Evolutionary conservation across 2,113 vertebrate genomes (phyloP), one percentile per base, ranked within the genome.

Genomic region (Notothenia coriiceps): DNA sequence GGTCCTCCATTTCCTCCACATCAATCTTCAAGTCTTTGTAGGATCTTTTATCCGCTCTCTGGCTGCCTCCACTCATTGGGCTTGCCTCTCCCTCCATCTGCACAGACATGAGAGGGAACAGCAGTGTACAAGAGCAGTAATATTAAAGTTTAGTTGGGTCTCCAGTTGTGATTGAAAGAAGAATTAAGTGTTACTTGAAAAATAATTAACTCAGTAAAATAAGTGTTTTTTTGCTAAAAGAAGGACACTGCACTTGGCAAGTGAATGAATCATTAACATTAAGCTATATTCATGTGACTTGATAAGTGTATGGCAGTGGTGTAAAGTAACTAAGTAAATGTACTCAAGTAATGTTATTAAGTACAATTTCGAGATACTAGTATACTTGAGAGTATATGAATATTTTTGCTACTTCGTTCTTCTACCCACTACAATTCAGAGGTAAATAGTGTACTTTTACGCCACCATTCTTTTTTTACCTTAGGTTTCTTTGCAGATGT

Each of bases 11-110:
- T 70, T 96, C 89, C 3, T 97, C 95, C 75, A 96, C 93, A 81
- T 96, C 95, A 83, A 95, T 93, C 83, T 96, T 85, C 11, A 95
- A 89, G 74, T 95, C 95, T 89, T 94, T 95, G 88, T 95, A 95
- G 3, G 94, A 95, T 63, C 92, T 91, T 74, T 95, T 96, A 84
- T 94, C 96, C 86, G 96, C 95, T 83, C 94, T 91, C 74, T 95
- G 94, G 91, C 94, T 94, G 88, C 92, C 89, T 86, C 94, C 93
- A 56, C 94, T 90, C 71, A 94, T 91, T 77, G 94, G 92, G 62
- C 92, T 92, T 89, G 91, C 88, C 51, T 95, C 96, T 70, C 29
- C 74, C 52, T 87, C 84, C 88, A 90, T 90, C 71, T 85, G 22
- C 25, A 54, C 4, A 29, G 25, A 11, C 25, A n/a, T 18, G 18